Conservation (phyloP, 2,888 invertebrate genomes). For the Melanotus villosus region DNA sequence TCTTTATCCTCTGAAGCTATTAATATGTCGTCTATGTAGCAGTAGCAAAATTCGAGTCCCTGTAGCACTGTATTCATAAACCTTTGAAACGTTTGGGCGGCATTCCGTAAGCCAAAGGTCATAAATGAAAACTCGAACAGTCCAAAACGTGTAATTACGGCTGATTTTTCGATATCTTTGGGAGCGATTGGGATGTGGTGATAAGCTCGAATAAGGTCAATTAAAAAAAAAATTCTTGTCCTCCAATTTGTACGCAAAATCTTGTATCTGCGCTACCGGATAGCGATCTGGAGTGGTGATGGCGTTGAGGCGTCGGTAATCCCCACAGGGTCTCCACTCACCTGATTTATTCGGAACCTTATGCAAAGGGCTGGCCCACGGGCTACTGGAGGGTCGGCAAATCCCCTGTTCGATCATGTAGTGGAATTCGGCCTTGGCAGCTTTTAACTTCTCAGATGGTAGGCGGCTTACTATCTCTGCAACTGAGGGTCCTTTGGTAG, state of each 20-base stretch:
- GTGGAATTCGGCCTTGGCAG: background rate
- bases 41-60: too few species aligned
- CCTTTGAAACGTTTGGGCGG: background rate
- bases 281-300: too few species aligned
- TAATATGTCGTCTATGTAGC: too few species aligned
- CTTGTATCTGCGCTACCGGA: too few species aligned
- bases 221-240: background rate
- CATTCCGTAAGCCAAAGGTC: background rate
- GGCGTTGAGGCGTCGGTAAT: too few species aligned
- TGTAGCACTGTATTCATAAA: too few species aligned
- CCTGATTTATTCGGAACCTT: slow-evolving; percentile 45
- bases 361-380: slow-evolving; percentile 64
- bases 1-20: too few species aligned
- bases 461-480: background rate
- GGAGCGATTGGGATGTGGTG: too few species aligned
- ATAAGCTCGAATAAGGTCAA: background rate
- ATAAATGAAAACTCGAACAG: background rate
- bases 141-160: too few species aligned
- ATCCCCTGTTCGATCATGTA: slow-evolving; percentile 60
- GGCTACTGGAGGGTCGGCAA: slow-evolving; percentile 63
- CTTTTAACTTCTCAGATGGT: background rate
- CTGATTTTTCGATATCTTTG: too few species aligned
- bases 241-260: too few species aligned
- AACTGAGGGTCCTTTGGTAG: background rate
- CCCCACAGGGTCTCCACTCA: too few species aligned